Evolutionary conservation across 2,888 invertebrate species (phyloP), one percentile per base, ranked within the genome.

Genomic region (Hirtodrosophila confusa): DNA sequence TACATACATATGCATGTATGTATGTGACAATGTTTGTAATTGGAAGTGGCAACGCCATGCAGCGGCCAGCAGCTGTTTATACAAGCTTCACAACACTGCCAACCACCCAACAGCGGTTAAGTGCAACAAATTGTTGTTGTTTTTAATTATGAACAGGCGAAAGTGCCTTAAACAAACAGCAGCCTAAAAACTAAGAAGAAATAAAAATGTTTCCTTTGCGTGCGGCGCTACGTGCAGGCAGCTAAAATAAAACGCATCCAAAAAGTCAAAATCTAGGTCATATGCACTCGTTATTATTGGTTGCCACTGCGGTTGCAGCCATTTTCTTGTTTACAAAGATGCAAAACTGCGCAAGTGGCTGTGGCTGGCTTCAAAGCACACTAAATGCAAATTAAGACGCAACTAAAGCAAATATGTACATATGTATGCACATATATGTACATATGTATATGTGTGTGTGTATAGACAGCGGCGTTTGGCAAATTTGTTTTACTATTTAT

Each of bases 81-180:
- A 29, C 24, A 24, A 24, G 10, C n/a, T 85, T 80, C 61, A 58
- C 78, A 79, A 71, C 78, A 79, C 78, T 80, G n/a, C 3, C 41
- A 43, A 33, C 51, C 58, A 11, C 39, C n/a, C 40, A 51, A 36
- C 23, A 47, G 31, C 29, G 17, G 29, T 51, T 37, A 31, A 60
- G 23, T 69, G 66, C 66, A 54, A 50, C 54, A 58, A 66, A 54
- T 64, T 62, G 69, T 29, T 65, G 50, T 49, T 62, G 41, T 17
- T 31, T 27, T 48, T 57, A 43, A 43, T 65, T 49, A 24, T 53
- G 43, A 37, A 35, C 41, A 50, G 70, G 83, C 83, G 79, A 79
- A 79, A 17, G 17, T 17, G 17, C 17, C 17, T 17, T 17, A 17
- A 17, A 17, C 17, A 17, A 17, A 17, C 17, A 17, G 17, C 17